Base-by-base conservation (phyloP, 2,888 invertebrate species). In the Thymelicus lineola region DNA sequence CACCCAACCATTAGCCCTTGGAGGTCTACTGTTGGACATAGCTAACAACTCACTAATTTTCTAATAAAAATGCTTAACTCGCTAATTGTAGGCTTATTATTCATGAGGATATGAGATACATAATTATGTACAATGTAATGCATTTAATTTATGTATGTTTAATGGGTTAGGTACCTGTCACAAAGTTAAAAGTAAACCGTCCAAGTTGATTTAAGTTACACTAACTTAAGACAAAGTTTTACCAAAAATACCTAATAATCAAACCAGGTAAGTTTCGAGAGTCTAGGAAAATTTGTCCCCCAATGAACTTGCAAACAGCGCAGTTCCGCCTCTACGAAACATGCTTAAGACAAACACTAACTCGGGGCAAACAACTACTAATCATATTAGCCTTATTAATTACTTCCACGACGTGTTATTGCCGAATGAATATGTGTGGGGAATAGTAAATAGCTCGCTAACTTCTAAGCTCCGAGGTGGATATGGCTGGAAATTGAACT, bases 381-480 rank as follows among this genome's bases (percentile, higher is more conserved):
- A 93, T 91, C 88, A 91, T 91, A 91, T 93, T 91, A 91, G 86
- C 83, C 79, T 83, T 90, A 91, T 90, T 91, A 92, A 91, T 91
- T 83, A 89, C 82, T 78, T 87, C 89, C 88, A 86, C 79, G 81
- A 84, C 85, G 86, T 83, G 84, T 82, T 84, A 82, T 83, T 89
- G 86, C 87, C 87, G 89, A 89, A 90, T 92, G 91, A 90, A 87
- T 91, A 91, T 91, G 85, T 89, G 90, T 87, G 83, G 83, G 58
- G 69, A 58, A 58, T 58, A 48, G 62, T 35, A 46, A 35, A n/a
- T 69, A 69, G 63, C 57, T 69, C 10, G 20, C 48, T 57, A 68
- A 63, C 69, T 69, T 69, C 48, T 35, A 17, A 61, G 38, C 58
- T 50, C 46, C 10, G 50, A 38, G 57, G 57, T 62, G 78, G 77